Evolutionary conservation across 2,797 vertebrate genomes (phyloP).

Genomic region (Mormyrops boulengeri): DNA sequence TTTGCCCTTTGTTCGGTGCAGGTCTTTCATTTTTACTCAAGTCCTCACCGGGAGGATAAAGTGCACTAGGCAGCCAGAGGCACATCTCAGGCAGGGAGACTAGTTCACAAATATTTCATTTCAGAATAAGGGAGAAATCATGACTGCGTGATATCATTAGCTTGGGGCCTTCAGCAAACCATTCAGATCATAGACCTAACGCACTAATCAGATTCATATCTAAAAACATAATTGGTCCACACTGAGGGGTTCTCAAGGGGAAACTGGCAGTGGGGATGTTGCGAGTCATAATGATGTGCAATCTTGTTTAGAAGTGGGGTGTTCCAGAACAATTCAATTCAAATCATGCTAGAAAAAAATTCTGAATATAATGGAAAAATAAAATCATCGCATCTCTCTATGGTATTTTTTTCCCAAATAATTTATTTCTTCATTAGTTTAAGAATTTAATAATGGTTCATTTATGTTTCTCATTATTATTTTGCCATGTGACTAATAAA

Average conservation of each 20-base stretch:
- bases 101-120: neutral
- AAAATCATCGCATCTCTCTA: neutral
- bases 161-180: neutral
- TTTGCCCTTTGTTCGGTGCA: neutral
- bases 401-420: neutral
- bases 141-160: neutral
- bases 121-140: neutral
- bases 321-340: neutral
- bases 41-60: neutral
- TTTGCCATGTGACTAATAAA: neutral
- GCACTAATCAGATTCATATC: neutral
- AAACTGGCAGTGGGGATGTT: neutral
- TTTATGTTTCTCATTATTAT: neutral
- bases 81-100: neutral
- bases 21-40: slow-evolving; percentile 15
- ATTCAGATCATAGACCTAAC: neutral
- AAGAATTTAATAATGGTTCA: neutral
- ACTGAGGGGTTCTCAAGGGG: neutral
- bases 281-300: neutral
- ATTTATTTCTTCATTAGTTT: neutral
- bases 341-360: neutral
- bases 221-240: neutral
- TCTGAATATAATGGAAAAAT: neutral
- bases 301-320: neutral
- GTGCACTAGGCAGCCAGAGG: neutral